Evolutionary conservation across 2,797 vertebrate genomes (phyloP).

Genomic region (Manis javanica): DNA sequence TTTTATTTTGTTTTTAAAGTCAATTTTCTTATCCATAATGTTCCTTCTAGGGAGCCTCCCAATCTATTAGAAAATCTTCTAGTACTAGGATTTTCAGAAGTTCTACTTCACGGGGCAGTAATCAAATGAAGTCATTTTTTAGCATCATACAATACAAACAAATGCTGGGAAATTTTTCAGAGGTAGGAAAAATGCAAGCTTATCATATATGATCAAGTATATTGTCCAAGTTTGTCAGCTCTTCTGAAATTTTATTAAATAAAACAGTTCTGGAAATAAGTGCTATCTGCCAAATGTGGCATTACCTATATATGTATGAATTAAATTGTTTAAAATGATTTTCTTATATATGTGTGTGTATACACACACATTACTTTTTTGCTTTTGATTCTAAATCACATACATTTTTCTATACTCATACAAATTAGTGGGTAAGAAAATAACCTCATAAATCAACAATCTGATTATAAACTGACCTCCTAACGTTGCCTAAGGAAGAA

Average conservation of each 20-base stretch:
- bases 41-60: neutral
- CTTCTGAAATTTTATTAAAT: neutral
- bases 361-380: neutral
- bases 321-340: neutral
- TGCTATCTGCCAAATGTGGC: neutral
- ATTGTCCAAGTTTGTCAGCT: neutral
- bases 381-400: slow-evolving; percentile 27
- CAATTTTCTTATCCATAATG: neutral
- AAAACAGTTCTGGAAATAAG: neutral
- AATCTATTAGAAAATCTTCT: neutral
- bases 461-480: neutral
- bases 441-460: neutral
- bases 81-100: neutral
- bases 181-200: neutral
- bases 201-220: neutral
- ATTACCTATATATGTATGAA: neutral
- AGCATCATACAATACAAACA: neutral
- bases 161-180: neutral
- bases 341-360: neutral
- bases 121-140: neutral
- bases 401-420: neutral
- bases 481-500: neutral
- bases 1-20: neutral
- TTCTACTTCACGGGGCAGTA: neutral
- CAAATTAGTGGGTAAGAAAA: neutral